Percentiles rank a stretch among this genome's conserved stretches.
Evolutionary conservation across 2,888 invertebrate genomes (phyloP).

Genomic region (Cyclophora albipunctata): DNA sequence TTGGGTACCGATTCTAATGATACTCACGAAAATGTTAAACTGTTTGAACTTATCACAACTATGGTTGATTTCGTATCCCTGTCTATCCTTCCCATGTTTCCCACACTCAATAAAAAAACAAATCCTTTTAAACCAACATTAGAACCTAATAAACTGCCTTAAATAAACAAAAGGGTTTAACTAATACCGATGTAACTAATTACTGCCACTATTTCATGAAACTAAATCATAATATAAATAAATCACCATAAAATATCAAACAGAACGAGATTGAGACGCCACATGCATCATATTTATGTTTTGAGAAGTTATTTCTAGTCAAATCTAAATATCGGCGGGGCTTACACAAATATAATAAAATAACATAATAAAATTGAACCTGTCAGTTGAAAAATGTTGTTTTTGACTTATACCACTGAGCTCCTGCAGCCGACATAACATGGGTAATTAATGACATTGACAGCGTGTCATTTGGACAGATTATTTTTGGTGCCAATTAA

Average conservation of each 20-base stretch:
- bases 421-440: background rate
- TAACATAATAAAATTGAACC: constrained; percentile 54
- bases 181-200: constrained; percentile 38
- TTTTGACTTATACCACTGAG: constrained; percentile 21
- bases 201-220: constrained; percentile 33
- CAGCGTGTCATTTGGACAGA: too few species aligned
- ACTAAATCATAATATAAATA: constrained; percentile 43
- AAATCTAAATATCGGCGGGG: constrained; percentile 52
- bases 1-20: background rate
- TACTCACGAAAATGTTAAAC: too few species aligned
- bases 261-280: constrained; percentile 51
- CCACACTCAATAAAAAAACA: too few species aligned
- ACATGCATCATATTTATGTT: constrained; percentile 68
- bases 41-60: too few species aligned
- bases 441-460: constrained; percentile 1
- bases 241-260: constrained; percentile 42
- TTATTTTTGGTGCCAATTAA: too few species aligned
- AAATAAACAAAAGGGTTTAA: constrained; percentile 33
- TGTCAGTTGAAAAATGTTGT: constrained; percentile 33
- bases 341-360: constrained; percentile 59
- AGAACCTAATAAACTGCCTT: constrained; percentile 1
- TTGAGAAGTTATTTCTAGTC: constrained; percentile 60
- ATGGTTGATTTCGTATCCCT: too few species aligned
- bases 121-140: too few species aligned
- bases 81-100: too few species aligned